These are phyloP conservation scores for Acronicta aceris DNA, from an alignment of 2,888 invertebrate genomes.

Conservation along the genomic window DNA sequence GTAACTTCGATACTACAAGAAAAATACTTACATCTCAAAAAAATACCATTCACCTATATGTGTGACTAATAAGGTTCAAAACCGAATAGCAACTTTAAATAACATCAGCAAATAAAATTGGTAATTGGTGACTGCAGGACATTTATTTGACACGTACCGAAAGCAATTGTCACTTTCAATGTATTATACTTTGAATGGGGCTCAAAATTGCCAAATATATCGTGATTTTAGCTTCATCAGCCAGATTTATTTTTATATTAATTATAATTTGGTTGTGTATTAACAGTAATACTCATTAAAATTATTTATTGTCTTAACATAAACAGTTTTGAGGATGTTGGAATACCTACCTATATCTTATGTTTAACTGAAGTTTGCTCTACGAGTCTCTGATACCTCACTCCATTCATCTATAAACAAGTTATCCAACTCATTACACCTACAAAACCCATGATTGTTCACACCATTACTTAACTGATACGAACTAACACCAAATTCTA, in stretches of 20 bases:
- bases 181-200: constrained; percentile 65
- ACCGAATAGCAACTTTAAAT: constrained; percentile 25
- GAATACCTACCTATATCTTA: no score
- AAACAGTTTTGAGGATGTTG: neutral
- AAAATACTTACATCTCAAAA: constrained; percentile 5
- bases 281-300: neutral
- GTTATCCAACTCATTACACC: constrained; percentile 52
- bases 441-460: constrained; percentile 62
- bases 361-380: neutral
- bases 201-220: constrained; percentile 65
- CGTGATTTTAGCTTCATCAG: constrained; percentile 74
- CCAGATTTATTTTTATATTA: constrained; percentile 70
- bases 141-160: constrained; percentile 83
- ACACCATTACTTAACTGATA: constrained; percentile 67
- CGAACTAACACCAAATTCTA: constrained; percentile 75
- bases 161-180: constrained; percentile 76
- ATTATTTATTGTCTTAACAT: neutral
- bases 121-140: constrained; percentile 74
- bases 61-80: constrained; percentile 43
- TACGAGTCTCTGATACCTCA: constrained; percentile 8
- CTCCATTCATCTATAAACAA: constrained; percentile 44
- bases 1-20: constrained; percentile 60
- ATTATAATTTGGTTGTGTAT: constrained; percentile 15
- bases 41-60: constrained; percentile 12
- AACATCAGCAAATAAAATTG: constrained; percentile 23